Evolutionary conservation across 2,113 vertebrate species (phyloP).

Genomic region (Cynoglossus semilaevis): DNA sequence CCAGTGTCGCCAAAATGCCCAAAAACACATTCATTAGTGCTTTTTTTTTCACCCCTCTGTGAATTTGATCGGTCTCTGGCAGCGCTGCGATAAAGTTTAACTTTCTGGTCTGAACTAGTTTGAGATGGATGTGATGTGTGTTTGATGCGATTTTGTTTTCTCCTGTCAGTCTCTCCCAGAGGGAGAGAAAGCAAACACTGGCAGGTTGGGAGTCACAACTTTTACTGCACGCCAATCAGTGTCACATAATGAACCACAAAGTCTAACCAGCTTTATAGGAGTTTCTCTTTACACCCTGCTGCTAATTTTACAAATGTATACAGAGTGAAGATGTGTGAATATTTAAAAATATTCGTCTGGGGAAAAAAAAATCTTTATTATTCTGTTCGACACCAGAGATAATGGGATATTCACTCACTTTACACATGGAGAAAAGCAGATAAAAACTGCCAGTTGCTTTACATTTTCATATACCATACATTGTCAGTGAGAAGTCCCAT

Average conservation of each 20-base stretch:
- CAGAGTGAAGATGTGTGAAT: slow-evolving; percentile 20
- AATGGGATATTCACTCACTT: slow-evolving; percentile 60
- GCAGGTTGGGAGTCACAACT: slow-evolving; percentile 55
- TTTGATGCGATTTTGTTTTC: slow-evolving; percentile 71
- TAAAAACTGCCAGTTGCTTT: slow-evolving; percentile 44
- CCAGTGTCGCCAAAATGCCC: slow-evolving; percentile 70
- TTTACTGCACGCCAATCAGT: slow-evolving; percentile 41
- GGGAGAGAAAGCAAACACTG: slow-evolving; percentile 52
- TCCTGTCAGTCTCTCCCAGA: slow-evolving; percentile 43
- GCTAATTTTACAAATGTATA: slow-evolving; percentile 50
- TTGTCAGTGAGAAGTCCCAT: slow-evolving; percentile 85
- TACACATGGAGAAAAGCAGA: slow-evolving; percentile 34
- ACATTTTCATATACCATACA: slow-evolving; percentile 74
- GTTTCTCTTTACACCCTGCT: slow-evolving; percentile 31
- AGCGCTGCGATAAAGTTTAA: slow-evolving; percentile 67
- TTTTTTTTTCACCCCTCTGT: slow-evolving; percentile 27
- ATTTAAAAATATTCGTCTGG: slow-evolving; percentile 46
- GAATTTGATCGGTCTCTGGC: slow-evolving; percentile 72
- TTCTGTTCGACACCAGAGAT: slow-evolving; percentile 41
- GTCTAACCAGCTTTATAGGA: slow-evolving; percentile 27
- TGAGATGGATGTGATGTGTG: slow-evolving; percentile 63
- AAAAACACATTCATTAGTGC: slow-evolving; percentile 72
- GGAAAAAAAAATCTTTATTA: slow-evolving; percentile 44
- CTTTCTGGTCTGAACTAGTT: slow-evolving; percentile 60
- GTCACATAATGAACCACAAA: slow-evolving; percentile 32